These are phyloP conservation scores for Cinara cedri DNA, from an alignment of 2,888 invertebrate species.

Conservation along the genomic window DNA sequence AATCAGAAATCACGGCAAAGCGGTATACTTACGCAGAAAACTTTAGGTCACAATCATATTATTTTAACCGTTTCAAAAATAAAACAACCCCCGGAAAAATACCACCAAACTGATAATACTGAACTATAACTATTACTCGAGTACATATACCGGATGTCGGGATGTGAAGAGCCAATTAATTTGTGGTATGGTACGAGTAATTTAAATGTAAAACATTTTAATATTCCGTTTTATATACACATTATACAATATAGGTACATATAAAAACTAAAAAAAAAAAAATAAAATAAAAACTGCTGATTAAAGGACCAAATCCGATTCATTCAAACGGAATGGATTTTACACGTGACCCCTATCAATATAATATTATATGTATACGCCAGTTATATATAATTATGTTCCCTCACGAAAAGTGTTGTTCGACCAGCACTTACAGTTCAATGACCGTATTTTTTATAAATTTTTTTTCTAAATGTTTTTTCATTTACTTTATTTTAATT, in stretches of 20 bases:
- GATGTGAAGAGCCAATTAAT: slow-evolving; percentile 9
- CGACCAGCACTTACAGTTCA: neutral
- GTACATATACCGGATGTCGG: neutral
- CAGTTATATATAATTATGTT: no score
- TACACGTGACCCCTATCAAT: slow-evolving; percentile 25
- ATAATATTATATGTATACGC: no score
- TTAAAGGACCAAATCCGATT: neutral
- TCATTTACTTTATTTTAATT: neutral
- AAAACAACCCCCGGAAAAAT: no score
- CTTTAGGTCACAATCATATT: neutral
- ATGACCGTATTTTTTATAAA: slow-evolving; percentile 3
- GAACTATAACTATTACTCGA: neutral
- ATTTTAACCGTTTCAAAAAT: neutral
- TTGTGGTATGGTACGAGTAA: neutral
- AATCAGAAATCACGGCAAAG: no score
- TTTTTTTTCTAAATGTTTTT: neutral
- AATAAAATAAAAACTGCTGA: neutral
- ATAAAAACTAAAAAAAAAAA: neutral
- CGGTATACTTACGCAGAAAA: neutral
- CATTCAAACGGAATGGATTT: slow-evolving; percentile 4
- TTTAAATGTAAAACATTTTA: neutral
- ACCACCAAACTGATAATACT: neutral
- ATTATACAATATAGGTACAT: neutral
- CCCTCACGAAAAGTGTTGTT: slow-evolving; percentile 1
- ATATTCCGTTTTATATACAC: neutral